A percentile compares a stretch with the other conserved stretches of the same genome.
These are phyloP conservation scores for Drepana falcataria DNA, from an alignment of 2,888 invertebrate genomes.

Conservation along the genomic window DNA sequence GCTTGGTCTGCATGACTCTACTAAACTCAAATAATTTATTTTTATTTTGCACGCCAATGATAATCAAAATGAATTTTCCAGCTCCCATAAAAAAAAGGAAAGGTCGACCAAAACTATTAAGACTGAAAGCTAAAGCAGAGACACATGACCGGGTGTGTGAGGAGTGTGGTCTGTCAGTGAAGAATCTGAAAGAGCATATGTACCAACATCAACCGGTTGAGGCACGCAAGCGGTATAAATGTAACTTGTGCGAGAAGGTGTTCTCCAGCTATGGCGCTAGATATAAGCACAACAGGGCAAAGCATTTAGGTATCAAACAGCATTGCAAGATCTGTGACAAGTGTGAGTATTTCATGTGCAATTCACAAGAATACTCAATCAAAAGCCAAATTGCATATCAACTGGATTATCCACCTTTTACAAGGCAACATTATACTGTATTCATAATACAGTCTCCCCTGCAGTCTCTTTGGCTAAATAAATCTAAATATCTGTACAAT, in stretches of 20 bases:
- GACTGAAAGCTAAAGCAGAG: slow-evolving; percentile 8
- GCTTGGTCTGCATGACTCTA: too few species aligned
- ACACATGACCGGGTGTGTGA: slow-evolving; percentile 44
- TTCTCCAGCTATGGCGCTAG: slow-evolving; percentile 41
- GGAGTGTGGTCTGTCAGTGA: slow-evolving; percentile 55
- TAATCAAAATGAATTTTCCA: slow-evolving; percentile 10
- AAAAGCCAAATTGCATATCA: too few species aligned
- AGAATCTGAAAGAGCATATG: slow-evolving; percentile 45
- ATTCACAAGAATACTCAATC: too few species aligned
- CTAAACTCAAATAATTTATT: too few species aligned
- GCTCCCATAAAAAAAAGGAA: slow-evolving; percentile 21
- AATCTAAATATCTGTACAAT: too few species aligned
- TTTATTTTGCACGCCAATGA: too few species aligned
- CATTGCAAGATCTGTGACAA: slow-evolving; percentile 59
- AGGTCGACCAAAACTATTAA: slow-evolving; percentile 23
- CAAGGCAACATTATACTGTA: too few species aligned
- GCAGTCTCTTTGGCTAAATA: too few species aligned
- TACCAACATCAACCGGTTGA: slow-evolving; percentile 32
- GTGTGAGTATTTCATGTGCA: slow-evolving; percentile 32
- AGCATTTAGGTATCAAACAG: slow-evolving; percentile 54
- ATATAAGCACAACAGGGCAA: slow-evolving; percentile 46
- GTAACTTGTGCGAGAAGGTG: slow-evolving; percentile 48
- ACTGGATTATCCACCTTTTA: too few species aligned
- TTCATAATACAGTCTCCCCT: too few species aligned
- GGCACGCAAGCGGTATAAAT: slow-evolving; percentile 32